Evolutionary conservation across 2,113 vertebrate genomes (phyloP).

Genomic region (Chaenogobius annularis): DNA sequence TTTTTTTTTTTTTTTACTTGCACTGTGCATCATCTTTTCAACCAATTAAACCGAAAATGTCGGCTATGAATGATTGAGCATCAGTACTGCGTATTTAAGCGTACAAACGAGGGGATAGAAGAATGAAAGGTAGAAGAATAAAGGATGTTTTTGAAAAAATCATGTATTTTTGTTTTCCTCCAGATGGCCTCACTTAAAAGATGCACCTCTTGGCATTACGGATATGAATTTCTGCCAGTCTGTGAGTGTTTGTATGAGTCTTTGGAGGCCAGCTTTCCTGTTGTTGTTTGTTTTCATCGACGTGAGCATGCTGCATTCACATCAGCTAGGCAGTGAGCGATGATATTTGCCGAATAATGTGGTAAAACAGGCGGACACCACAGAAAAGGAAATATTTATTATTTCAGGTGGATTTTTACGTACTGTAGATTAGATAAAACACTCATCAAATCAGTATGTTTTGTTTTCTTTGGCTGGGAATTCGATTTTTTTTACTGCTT

Average conservation of each 20-base stretch:
- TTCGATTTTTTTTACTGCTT: too few relatives aligned
- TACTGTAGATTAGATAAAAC: background rate
- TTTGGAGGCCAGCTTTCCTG: slow-evolving; percentile 15
- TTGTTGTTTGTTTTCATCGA: slow-evolving; percentile 24
- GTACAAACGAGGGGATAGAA: slow-evolving; percentile 6
- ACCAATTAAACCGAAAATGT: slow-evolving; percentile 72
- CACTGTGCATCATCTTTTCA: slow-evolving; percentile 72
- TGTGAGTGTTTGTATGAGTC: slow-evolving; percentile 30
- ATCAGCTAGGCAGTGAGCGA: background rate
- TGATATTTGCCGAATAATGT: background rate
- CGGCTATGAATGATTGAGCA: slow-evolving; percentile 41
- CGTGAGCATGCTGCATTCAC: slow-evolving; percentile 2
- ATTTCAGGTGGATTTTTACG: background rate
- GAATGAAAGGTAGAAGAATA: slow-evolving; percentile 13
- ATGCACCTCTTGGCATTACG: slow-evolving; percentile 30
- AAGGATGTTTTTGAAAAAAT: slow-evolving; percentile 9
- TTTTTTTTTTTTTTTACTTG: slow-evolving; percentile 52
- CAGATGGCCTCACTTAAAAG: slow-evolving; percentile 36
- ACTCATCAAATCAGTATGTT: too few relatives aligned
- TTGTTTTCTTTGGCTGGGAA: too few relatives aligned
- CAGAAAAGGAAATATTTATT: background rate
- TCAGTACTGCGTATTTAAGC: slow-evolving; percentile 19
- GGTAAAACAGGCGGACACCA: background rate
- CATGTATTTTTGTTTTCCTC: slow-evolving; percentile 23
- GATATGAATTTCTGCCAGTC: slow-evolving; percentile 28